Percentiles rank a stretch among this genome's conserved stretches.
phyloP scores from a whole-genome alignment of 2,888 invertebrate species.

The Corythucha ciliata region DNA sequence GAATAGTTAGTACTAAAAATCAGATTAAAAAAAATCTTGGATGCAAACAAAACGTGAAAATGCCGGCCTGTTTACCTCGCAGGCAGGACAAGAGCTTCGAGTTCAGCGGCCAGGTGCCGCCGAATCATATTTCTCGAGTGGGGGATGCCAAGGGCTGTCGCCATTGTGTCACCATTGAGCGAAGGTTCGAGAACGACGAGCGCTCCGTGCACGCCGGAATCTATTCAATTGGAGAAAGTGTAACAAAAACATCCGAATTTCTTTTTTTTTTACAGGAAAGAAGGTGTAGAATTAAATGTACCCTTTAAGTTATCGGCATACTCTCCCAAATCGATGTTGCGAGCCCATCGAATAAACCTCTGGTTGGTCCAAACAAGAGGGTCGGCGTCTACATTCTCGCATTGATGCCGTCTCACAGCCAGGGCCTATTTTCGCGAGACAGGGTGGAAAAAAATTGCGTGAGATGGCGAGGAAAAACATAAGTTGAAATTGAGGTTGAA shows the following conservation, averaged over 20 bases:
- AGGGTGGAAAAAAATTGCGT: constrained; percentile 20
- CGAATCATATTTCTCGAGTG: constrained; percentile 87
- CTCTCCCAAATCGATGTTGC: constrained; percentile 86
- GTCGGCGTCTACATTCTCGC: constrained; percentile 80
- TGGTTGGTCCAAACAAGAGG: constrained; percentile 94
- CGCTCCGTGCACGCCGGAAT: constrained; percentile 92
- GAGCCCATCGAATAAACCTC: constrained; percentile 86
- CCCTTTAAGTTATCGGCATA: constrained; percentile 89
- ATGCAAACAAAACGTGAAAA: constrained; percentile 11
- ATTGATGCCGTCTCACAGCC: constrained; percentile 76
- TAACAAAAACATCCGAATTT: not conserved
- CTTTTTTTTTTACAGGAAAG: not conserved
- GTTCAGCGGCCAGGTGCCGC: constrained; percentile 80
- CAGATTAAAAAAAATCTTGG: not conserved
- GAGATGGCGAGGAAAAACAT: too few species aligned
- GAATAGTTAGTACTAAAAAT: too few species aligned
- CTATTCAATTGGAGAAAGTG: constrained; percentile 47
- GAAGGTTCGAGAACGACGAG: constrained; percentile 87
- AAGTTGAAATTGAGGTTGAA: too few species aligned
- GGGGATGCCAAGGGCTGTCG: constrained; percentile 83
- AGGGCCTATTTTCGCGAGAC: too few species aligned
- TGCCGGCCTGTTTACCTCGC: constrained; percentile 68
- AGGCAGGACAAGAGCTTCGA: constrained; percentile 81
- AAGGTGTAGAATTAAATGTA: constrained; percentile 40
- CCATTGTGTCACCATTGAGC: constrained; percentile 90